phyloP scores from a whole-genome alignment of 1,140 invertebrate species.

The Sminthurinus signatus region DNA sequence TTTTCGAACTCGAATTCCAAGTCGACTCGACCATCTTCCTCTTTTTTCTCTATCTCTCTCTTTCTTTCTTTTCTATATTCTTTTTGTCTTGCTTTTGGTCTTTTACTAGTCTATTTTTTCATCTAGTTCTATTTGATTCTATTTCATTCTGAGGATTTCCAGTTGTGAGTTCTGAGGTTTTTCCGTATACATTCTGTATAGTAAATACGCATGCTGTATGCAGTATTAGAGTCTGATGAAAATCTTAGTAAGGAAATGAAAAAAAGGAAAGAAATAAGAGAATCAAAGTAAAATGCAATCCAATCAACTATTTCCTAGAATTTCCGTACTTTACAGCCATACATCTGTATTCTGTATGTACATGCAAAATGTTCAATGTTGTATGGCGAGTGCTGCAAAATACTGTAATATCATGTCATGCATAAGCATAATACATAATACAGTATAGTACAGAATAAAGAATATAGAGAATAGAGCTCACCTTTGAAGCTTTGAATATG shows the following conservation, averaged over 20 bases:
- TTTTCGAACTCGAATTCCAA: too few relatives aligned
- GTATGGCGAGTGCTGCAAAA: too few relatives aligned
- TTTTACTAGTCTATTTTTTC: neutral
- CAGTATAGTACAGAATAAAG: too few relatives aligned
- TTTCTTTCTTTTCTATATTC: neutral
- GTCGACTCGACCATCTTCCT: too few relatives aligned
- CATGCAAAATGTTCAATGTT: too few relatives aligned
- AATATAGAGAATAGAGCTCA: too few relatives aligned
- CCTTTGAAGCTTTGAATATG: too few relatives aligned
- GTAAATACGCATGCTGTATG: neutral
- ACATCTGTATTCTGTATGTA: neutral
- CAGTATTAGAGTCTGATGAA: neutral
- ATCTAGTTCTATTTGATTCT: neutral
- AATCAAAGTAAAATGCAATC: conserved; percentile 11
- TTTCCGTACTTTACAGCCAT: too few relatives aligned
- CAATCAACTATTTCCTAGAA: conserved; percentile 7
- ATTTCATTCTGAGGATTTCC: conserved; percentile 15
- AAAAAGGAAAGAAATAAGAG: neutral
- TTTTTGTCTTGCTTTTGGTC: neutral
- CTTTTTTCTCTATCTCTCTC: conserved; percentile 1
- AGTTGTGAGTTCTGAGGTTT: too few relatives aligned
- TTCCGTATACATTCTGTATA: conserved; percentile 5
- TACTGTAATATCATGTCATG: too few relatives aligned
- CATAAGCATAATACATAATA: too few relatives aligned
- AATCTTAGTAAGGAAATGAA: conserved; percentile 3